Evolutionary conservation across 2,113 vertebrate species (phyloP).

Genomic region (Perccottus glenii): DNA sequence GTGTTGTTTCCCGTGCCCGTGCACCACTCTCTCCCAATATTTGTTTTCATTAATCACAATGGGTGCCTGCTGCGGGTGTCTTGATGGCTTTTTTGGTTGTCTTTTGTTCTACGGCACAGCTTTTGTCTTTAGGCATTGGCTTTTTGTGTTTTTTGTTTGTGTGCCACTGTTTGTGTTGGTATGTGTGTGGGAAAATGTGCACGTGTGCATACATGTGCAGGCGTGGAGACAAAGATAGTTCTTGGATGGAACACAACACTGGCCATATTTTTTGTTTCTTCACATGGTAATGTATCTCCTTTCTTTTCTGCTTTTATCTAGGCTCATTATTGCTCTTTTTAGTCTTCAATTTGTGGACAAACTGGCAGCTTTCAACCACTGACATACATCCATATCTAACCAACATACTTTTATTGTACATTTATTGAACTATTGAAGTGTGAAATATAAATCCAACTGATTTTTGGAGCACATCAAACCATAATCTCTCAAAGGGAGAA

Average conservation of each 20-base stretch:
- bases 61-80: conserved; percentile 86
- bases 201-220: conserved; percentile 24
- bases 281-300: conserved; percentile 34
- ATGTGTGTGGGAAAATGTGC: conserved; percentile 19
- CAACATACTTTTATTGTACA: conserved; percentile 1
- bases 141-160: conserved; percentile 59
- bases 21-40: conserved; percentile 76
- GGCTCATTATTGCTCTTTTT: conserved; percentile 39
- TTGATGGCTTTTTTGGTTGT: conserved; percentile 85
- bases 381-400: neutral
- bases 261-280: conserved; percentile 18
- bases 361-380: neutral
- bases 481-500: neutral
- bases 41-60: conserved; percentile 93
- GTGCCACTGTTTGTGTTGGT: conserved; percentile 38
- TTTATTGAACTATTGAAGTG: conserved; percentile 4
- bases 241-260: conserved; percentile 11
- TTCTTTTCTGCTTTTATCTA: conserved; percentile 48
- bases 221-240: conserved; percentile 22
- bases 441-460: neutral
- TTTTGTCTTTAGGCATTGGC: conserved; percentile 69
- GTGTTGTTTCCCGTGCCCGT: conserved; percentile 75
- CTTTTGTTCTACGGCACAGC: conserved; percentile 80
- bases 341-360: conserved; percentile 3
- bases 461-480: conserved; percentile 3